A percentile compares a stretch with the other conserved stretches of the same genome.
phyloP scores from a whole-genome alignment of 1,140 invertebrate species.

The Zeugodacus cucurbitae region DNA sequence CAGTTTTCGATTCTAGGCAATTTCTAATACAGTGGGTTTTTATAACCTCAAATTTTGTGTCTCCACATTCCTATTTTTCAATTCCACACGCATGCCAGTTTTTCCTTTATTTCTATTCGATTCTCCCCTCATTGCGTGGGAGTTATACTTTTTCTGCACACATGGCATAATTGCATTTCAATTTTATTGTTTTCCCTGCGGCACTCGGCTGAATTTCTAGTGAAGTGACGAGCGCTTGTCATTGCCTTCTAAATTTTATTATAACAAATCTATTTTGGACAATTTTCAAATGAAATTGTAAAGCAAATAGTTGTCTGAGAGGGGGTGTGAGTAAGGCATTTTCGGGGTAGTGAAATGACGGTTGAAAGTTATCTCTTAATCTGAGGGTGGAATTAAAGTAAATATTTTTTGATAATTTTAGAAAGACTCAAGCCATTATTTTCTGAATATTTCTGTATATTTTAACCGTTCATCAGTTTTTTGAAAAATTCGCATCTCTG shows the following conservation, averaged over 20 bases:
- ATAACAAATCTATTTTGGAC: not conserved
- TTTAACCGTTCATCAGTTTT: no score
- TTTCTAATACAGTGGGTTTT: not conserved
- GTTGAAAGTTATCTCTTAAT: no score
- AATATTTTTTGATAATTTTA: not conserved
- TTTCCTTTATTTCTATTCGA: not conserved
- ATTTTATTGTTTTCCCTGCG: not conserved
- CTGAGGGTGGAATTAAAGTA: not conserved
- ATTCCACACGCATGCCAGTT: not conserved
- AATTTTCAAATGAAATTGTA: not conserved
- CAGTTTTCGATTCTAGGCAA: not conserved
- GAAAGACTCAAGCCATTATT: not conserved
- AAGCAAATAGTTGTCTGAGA: not conserved
- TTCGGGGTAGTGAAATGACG: not conserved
- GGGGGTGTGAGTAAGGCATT: not conserved
- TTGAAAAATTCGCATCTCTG: no score
- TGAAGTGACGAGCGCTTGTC: not conserved
- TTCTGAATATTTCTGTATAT: no score
- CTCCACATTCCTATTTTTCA: not conserved
- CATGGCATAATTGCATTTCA: constrained; percentile 15
- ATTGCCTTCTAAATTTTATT: not conserved
- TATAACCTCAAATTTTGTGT: not conserved
- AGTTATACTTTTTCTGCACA: not conserved
- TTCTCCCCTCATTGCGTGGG: not conserved
- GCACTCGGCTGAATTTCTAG: not conserved